These are phyloP conservation scores for Eidolon helvum DNA, from an alignment of 2,113 vertebrate genomes.

Conservation along the genomic window DNA sequence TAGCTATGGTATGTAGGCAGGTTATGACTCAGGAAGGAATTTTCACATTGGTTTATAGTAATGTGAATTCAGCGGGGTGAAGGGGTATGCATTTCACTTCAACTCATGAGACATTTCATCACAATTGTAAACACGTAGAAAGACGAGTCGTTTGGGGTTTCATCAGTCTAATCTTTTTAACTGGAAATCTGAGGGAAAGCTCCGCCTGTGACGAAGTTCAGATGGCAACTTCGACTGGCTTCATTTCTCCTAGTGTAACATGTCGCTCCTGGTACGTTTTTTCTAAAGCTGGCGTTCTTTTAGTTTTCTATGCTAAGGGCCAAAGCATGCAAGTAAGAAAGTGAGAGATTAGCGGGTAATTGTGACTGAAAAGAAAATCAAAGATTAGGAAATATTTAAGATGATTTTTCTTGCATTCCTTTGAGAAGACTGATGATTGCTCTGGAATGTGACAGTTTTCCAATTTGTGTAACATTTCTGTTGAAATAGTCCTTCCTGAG, in stretches of 20 bases:
- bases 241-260: not conserved
- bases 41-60: not conserved
- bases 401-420: not conserved
- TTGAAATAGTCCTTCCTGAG: not conserved
- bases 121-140: not conserved
- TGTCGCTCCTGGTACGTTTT: not conserved
- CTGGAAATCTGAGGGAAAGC: not conserved
- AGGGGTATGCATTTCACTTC: not conserved
- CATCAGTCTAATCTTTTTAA: not conserved
- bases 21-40: not conserved
- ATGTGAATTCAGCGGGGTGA: not conserved
- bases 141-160: not conserved
- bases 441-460: not conserved
- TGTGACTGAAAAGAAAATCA: not conserved
- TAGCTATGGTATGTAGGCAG: not conserved
- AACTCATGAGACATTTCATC: not conserved
- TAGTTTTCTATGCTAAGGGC: not conserved
- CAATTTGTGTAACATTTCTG: not conserved
- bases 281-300: not conserved
- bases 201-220: not conserved
- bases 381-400: slow-evolving; percentile 13
- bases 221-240: not conserved
- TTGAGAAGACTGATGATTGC: not conserved
- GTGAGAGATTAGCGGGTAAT: not conserved
- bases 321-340: not conserved